A percentile compares a stretch with the other conserved stretches of the same genome.
Evolutionary conservation across 2,888 invertebrate species (phyloP).

Genomic region (Lamellibrachia columna): DNA sequence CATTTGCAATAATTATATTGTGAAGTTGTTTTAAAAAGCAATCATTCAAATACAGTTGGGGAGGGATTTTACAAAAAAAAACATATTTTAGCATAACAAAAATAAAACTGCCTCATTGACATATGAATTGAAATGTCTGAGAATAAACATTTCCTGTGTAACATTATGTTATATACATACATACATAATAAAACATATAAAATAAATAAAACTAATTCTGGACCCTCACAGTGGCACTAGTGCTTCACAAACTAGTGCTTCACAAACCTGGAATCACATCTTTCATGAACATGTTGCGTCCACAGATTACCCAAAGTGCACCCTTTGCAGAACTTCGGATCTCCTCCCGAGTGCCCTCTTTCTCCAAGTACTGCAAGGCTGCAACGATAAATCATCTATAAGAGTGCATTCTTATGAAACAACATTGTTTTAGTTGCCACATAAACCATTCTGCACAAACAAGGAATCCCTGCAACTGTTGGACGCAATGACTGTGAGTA

Average conservation of each 20-base stretch:
- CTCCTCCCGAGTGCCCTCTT: constrained; percentile 42
- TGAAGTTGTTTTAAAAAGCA: too few relatives aligned
- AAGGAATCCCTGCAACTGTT: not conserved
- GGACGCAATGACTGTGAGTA: not conserved
- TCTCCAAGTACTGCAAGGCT: constrained; percentile 45
- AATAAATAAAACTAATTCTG: too few relatives aligned
- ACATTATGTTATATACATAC: too few relatives aligned
- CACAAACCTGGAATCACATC: not conserved
- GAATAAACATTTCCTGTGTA: too few relatives aligned
- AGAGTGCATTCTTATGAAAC: not conserved
- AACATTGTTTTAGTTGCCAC: not conserved
- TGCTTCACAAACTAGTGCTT: not conserved
- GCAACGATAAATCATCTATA: constrained; percentile 25
- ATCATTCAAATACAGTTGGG: too few relatives aligned
- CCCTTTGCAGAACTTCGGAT: constrained; percentile 54
- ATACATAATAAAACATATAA: too few relatives aligned
- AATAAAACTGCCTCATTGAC: too few relatives aligned
- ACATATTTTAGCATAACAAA: too few relatives aligned
- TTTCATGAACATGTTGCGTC: not conserved
- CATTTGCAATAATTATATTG: too few relatives aligned
- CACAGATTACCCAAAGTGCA: constrained; percentile 55
- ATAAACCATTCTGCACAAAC: not conserved
- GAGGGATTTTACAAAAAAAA: too few relatives aligned
- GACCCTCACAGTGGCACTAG: not conserved
- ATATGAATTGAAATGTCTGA: too few relatives aligned